Evolutionary conservation across 2,797 vertebrate genomes (phyloP).

Genomic region (Sebastes iracundus): DNA sequence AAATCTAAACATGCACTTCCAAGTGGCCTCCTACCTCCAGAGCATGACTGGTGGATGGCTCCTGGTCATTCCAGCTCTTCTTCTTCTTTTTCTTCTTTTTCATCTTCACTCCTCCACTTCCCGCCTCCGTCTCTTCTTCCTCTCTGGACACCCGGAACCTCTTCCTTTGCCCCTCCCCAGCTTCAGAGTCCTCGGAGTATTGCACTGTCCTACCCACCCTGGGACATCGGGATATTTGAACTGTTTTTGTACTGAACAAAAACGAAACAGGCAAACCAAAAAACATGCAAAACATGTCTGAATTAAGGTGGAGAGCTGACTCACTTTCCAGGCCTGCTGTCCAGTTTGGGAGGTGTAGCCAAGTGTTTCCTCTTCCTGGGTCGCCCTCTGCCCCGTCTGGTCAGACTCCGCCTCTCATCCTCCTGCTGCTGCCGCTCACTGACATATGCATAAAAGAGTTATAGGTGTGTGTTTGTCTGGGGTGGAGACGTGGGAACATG

Average conservation of each 20-base stretch:
- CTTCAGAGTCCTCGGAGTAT: constrained; percentile 92
- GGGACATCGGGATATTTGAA: constrained; percentile 7
- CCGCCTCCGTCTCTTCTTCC: constrained; percentile 86
- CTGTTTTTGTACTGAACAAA: background rate
- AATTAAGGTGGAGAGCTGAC: constrained; percentile 52
- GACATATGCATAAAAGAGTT: constrained; percentile 1
- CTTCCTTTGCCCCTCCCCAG: constrained; percentile 89
- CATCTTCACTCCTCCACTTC: constrained; percentile 54
- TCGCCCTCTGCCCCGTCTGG: constrained; percentile 92
- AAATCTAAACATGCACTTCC: background rate
- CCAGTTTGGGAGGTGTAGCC: constrained; percentile 89
- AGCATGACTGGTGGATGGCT: constrained; percentile 84
- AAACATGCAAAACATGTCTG: background rate
- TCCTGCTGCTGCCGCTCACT: constrained; percentile 85
- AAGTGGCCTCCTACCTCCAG: constrained; percentile 84
- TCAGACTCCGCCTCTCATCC: constrained; percentile 92
- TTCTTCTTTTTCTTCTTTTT: constrained; percentile 87
- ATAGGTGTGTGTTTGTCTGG: background rate
- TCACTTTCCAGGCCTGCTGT: constrained; percentile 93
- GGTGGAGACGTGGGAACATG: background rate
- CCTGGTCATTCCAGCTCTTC: constrained; percentile 89
- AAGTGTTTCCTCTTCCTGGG: constrained; percentile 95
- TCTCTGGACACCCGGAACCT: constrained; percentile 85
- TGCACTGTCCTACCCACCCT: constrained; percentile 88
- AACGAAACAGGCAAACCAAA: background rate